These are phyloP conservation scores for Galerucella pusilla DNA, from an alignment of 2,888 invertebrate species.

Conservation along the genomic window DNA sequence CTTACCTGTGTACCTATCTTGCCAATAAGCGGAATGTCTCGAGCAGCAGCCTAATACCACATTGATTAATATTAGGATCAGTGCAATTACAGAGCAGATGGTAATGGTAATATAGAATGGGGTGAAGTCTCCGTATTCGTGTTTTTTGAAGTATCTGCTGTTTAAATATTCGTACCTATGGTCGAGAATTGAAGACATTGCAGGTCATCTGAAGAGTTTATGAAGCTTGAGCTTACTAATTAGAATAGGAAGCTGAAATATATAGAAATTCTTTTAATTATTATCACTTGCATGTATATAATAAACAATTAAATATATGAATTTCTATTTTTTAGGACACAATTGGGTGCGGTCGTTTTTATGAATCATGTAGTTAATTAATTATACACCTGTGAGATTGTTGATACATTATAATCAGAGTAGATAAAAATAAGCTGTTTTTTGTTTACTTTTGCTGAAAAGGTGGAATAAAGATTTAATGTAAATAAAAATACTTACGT, in stretches of 20 bases:
- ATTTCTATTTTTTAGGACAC: neutral
- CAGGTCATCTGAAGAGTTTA: conserved; percentile 44
- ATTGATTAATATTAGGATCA: conserved; percentile 79
- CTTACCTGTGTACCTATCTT: conserved; percentile 81
- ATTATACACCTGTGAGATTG: neutral
- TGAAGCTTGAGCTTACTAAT: neutral
- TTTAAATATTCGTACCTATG: conserved; percentile 72
- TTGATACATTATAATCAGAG: neutral
- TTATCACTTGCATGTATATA: neutral
- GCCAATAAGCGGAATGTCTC: conserved; percentile 83
- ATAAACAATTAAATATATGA: neutral
- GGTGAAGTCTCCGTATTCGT: conserved; percentile 80
- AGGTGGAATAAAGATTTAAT: neutral
- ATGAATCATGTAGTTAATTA: conserved; percentile 9
- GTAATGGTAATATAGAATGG: conserved; percentile 86
- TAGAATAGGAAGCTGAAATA: neutral
- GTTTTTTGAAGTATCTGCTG: conserved; percentile 72
- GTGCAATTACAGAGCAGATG: conserved; percentile 79
- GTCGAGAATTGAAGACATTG: conserved; percentile 71
- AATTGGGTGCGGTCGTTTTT: conserved; percentile 5
- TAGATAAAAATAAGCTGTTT: too few species aligned
- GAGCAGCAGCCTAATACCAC: conserved; percentile 85
- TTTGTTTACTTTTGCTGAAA: neutral
- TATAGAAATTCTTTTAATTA: neutral
- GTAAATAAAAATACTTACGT: conserved; percentile 11